A percentile compares a stretch with the other conserved stretches of the same genome.
phyloP scores from a whole-genome alignment of 2,797 vertebrate species.

The Hoplostethus mediterraneus region DNA sequence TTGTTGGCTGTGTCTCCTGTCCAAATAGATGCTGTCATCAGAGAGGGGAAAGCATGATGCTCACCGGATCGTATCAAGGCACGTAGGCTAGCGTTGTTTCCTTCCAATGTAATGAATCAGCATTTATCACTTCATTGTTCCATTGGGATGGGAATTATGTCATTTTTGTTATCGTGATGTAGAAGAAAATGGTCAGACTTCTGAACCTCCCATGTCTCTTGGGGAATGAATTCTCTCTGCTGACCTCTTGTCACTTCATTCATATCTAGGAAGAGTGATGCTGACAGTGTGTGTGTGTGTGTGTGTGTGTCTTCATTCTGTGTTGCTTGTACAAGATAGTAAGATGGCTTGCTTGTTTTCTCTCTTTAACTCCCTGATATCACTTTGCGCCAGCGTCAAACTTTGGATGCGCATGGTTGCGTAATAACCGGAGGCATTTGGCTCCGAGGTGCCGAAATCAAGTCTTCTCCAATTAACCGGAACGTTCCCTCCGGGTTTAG shows the following conservation, averaged over 20 bases:
- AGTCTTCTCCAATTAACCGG: constrained; percentile 53
- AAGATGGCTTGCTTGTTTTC: constrained; percentile 48
- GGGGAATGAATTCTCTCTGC: constrained; percentile 41
- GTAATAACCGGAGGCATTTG: constrained; percentile 41
- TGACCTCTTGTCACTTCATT: constrained; percentile 40
- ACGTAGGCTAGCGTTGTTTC: constrained; percentile 40
- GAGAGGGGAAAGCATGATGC: constrained; percentile 80
- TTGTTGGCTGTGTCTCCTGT: constrained; percentile 55
- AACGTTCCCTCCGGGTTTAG: constrained; percentile 54
- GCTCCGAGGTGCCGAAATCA: constrained; percentile 37
- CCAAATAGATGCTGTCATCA: constrained; percentile 72
- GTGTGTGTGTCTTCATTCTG: constrained; percentile 7
- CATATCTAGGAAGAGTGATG: constrained; percentile 47
- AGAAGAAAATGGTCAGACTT: constrained; percentile 10
- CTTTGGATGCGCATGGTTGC: constrained; percentile 32
- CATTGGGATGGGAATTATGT: neutral
- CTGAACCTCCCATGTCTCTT: constrained; percentile 31
- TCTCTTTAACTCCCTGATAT: constrained; percentile 36
- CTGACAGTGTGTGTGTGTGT: constrained; percentile 32
- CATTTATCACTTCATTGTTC: neutral
- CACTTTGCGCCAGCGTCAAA: constrained; percentile 31
- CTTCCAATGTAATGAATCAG: constrained; percentile 5
- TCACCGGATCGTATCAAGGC: constrained; percentile 70
- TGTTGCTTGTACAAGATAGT: constrained; percentile 56
- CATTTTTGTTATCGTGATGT: neutral